These are phyloP conservation scores for Entelurus aequoreus DNA, from an alignment of 2,113 vertebrate genomes.

Conservation along the genomic window DNA sequence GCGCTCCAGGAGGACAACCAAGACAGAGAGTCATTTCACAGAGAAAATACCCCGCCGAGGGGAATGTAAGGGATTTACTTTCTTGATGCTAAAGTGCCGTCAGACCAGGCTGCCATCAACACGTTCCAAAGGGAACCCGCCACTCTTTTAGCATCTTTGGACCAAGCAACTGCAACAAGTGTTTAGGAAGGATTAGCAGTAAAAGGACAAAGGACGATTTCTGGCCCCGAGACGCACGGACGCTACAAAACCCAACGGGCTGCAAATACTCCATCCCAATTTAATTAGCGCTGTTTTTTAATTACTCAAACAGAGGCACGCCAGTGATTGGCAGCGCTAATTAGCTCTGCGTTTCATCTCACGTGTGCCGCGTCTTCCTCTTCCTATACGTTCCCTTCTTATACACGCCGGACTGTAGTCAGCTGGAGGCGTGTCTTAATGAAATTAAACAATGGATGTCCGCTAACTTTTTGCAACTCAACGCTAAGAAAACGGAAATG, in stretches of 20 bases:
- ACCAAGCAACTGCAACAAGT: background rate
- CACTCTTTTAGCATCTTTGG: background rate
- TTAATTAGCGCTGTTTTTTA: slow-evolving; percentile 43
- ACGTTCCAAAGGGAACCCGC: background rate
- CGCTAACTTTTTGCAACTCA: too few species aligned
- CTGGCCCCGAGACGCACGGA: slow-evolving; percentile 13
- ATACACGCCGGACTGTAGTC: too few species aligned
- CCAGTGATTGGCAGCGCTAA: slow-evolving; percentile 35
- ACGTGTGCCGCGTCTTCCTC: background rate
- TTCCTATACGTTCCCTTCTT: slow-evolving; percentile 2
- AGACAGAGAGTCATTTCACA: background rate
- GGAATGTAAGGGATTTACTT: background rate
- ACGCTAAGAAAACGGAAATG: too few species aligned
- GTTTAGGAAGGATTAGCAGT: slow-evolving; percentile 16
- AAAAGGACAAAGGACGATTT: slow-evolving; percentile 8
- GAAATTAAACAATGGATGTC: too few species aligned
- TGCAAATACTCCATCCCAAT: slow-evolving; percentile 32
- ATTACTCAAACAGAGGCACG: slow-evolving; percentile 38
- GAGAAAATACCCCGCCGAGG: background rate
- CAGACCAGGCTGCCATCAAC: background rate
- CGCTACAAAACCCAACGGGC: slow-evolving; percentile 27
- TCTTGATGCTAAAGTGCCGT: background rate
- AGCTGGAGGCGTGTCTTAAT: too few species aligned
- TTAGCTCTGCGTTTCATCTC: slow-evolving; percentile 25
- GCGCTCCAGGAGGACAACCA: background rate